phyloP scores from a whole-genome alignment of 2,888 invertebrate genomes.

The Ferrisia virgata region DNA sequence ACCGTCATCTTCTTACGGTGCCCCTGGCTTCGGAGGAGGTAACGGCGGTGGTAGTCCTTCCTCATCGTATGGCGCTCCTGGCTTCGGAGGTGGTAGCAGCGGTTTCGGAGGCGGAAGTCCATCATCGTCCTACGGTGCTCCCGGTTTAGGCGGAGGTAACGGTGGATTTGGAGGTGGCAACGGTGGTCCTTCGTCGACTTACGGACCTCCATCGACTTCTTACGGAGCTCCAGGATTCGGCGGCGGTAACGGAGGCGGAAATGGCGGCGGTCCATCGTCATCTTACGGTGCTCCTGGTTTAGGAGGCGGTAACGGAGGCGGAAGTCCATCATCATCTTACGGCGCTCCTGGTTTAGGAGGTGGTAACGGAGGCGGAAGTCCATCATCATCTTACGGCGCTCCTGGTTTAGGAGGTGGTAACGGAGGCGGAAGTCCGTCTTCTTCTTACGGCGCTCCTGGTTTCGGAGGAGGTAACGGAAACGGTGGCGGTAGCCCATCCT shows the following conservation, averaged over 20 bases:
- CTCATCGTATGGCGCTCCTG: neutral
- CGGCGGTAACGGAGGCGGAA: neutral
- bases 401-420: neutral
- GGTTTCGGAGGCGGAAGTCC: neutral
- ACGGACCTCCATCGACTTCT: neutral
- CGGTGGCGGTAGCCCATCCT: neutral
- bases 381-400: neutral
- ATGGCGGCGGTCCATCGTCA: neutral
- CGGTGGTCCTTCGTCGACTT: neutral
- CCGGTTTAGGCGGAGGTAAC: neutral
- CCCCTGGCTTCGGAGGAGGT: neutral
- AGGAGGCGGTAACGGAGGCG: conserved; percentile 4
- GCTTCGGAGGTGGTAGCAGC: neutral
- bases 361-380: neutral
- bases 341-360: conserved; percentile 22
- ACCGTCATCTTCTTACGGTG: neutral
- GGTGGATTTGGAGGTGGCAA: neutral
- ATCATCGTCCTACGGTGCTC: neutral
- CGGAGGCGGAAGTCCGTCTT: conserved; percentile 12
- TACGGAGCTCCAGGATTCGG: neutral
- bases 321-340: neutral
- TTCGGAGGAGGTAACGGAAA: neutral
- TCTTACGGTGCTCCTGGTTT: conserved; percentile 27
- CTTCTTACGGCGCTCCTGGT: conserved; percentile 24
- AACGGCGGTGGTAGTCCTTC: conserved; percentile 10